phyloP scores from a whole-genome alignment of 1,140 invertebrate genomes.

The Cherax destructor region DNA sequence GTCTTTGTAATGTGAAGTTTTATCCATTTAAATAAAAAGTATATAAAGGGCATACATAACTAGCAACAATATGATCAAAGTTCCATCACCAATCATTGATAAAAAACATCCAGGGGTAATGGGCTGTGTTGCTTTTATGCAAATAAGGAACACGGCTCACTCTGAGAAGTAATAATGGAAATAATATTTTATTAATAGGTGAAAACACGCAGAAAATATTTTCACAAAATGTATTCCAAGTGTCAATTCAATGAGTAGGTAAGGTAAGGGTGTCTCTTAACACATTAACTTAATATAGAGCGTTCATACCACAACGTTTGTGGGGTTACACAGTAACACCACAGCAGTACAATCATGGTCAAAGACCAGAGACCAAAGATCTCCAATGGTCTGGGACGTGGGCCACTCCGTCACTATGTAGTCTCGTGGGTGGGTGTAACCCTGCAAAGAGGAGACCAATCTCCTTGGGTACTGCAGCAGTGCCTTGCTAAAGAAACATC shows the following conservation, averaged over 20 bases:
- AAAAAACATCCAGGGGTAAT: conserved; percentile 16
- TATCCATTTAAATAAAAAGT: conserved; percentile 19
- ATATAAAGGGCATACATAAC: background rate
- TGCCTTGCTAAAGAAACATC: background rate
- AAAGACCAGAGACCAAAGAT: conserved; percentile 98
- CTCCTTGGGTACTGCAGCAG: conserved; percentile 73
- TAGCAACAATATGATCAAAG: background rate
- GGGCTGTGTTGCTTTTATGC: background rate
- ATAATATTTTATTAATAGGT: conserved; percentile 19
- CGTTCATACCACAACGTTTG: conserved; percentile 81
- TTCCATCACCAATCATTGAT: background rate
- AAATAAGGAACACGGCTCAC: background rate
- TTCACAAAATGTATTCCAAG: background rate
- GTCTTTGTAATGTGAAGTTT: conserved; percentile 2
- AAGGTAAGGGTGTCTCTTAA: conserved; percentile 29
- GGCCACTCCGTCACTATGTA: conserved; percentile 99
- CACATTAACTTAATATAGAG: conserved; percentile 60
- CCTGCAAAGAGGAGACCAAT: conserved; percentile 80
- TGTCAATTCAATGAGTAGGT: too few relatives aligned
- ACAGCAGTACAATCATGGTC: conserved; percentile 98
- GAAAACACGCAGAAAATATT: background rate
- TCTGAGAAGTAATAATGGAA: conserved; percentile 26
- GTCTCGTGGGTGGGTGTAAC: conserved; percentile 95
- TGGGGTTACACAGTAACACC: conserved; percentile 92
- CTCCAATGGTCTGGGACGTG: conserved; percentile 90